A percentile compares a stretch with the other conserved stretches of the same genome.
These are phyloP conservation scores for Spodoptera frugiperda DNA, from an alignment of 1,140 invertebrate genomes.

Conservation along the genomic window DNA sequence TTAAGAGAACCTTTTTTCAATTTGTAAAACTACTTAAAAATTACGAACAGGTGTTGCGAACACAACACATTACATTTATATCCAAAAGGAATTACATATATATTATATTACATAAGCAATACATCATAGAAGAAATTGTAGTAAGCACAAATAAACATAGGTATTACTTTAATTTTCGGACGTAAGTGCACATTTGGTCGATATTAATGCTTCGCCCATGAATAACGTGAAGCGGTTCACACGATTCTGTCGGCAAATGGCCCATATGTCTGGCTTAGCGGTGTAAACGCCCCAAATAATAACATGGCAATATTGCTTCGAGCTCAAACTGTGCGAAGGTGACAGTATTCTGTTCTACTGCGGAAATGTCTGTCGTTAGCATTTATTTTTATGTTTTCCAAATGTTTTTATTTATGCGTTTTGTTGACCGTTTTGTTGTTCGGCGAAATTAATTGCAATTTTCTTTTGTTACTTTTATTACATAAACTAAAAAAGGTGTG, in stretches of 20 bases:
- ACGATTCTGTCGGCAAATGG: slow-evolving; percentile 77
- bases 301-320: slow-evolving; percentile 72
- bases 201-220: slow-evolving; percentile 73
- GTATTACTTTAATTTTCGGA: slow-evolving; percentile 67
- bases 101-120: neutral
- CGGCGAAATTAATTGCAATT: too few species aligned
- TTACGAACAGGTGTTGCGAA: neutral
- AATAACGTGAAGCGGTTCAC: slow-evolving; percentile 71
- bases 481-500: too few species aligned
- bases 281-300: slow-evolving; percentile 76
- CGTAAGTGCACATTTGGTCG: slow-evolving; percentile 67
- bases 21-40: too few species aligned
- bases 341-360: slow-evolving; percentile 18
- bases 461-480: too few species aligned
- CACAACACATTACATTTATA: neutral
- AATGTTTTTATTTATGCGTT: neutral
- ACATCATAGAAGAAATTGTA: slow-evolving; percentile 1
- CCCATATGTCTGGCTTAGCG: slow-evolving; percentile 80
- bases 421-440: neutral
- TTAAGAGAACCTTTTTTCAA: too few species aligned
- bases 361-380: slow-evolving; percentile 18
- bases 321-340: slow-evolving; percentile 33
- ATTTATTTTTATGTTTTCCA: slow-evolving; percentile 21
- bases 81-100: too few species aligned
- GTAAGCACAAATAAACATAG: slow-evolving; percentile 44